These are phyloP conservation scores for Melitaea cinxia DNA, from an alignment of 1,140 invertebrate genomes.

Conservation along the genomic window DNA sequence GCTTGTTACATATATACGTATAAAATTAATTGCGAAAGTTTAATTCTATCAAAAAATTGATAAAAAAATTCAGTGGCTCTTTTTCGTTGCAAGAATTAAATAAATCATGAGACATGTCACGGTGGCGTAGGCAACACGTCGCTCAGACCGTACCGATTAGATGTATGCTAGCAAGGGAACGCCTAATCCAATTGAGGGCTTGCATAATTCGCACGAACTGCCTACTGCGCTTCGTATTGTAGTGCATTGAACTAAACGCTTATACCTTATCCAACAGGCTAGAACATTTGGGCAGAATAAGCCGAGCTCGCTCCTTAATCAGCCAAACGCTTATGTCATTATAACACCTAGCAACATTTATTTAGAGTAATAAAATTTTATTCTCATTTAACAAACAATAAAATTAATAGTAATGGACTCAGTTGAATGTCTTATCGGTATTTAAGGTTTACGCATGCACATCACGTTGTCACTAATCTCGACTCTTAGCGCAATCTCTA, in stretches of 20 bases:
- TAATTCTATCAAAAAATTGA: not conserved
- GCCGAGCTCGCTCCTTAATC: constrained; percentile 12
- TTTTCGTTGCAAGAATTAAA: constrained; percentile 20
- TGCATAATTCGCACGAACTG: constrained; percentile 64
- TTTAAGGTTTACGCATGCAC: constrained; percentile 47
- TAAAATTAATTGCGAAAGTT: not conserved
- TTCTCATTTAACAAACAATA: no score
- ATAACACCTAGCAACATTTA: not conserved
- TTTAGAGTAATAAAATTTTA: not conserved
- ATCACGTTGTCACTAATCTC: constrained; percentile 74
- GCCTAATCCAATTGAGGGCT: constrained; percentile 68
- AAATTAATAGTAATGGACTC: not conserved
- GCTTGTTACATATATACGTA: no score
- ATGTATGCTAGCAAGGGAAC: constrained; percentile 52
- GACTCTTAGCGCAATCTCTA: constrained; percentile 74
- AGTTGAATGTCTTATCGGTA: constrained; percentile 17
- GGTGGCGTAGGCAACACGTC: constrained; percentile 33
- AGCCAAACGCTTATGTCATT: constrained; percentile 1
- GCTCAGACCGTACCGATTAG: constrained; percentile 50
- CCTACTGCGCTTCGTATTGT: constrained; percentile 41
- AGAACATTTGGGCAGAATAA: constrained; percentile 30
- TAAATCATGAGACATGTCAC: constrained; percentile 34
- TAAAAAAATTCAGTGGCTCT: not conserved
- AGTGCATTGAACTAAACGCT: constrained; percentile 38
- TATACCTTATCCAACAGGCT: constrained; percentile 22